Evolutionary conservation across 2,888 invertebrate genomes (phyloP), one percentile per base, ranked within the genome.

Genomic region (Megaustenia siamemsis): DNA sequence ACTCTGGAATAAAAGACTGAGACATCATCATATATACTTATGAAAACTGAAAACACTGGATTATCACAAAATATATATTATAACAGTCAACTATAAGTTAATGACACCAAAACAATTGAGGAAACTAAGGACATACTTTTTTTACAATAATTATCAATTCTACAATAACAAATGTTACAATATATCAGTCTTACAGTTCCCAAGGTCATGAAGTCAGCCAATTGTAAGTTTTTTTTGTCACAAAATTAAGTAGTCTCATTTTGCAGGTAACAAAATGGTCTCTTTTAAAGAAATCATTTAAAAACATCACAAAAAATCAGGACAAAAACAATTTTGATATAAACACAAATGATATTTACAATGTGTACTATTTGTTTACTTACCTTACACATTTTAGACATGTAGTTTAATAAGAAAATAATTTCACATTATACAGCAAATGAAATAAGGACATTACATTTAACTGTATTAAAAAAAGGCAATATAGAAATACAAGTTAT

Each of bases 181-280:
- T 63, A 2, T 63, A 32, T 63, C 28, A 60, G 60, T n/a, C 28
- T 12, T 60, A 60, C n/a, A 28, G 28, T 15, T 21, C 24, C 24
- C 56, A 60, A 21, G n/a, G 60, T 60, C 4, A 60, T 60, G n/a
- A 60, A 60, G 60, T n/a, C 2, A n/a, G 21, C n/a, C 60, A 60
- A 60, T 56, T 21, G 21, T 28, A 28, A 60, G 28, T 8, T 63
- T 15, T n/a, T n/a, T 32, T 32, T 63, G 63, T 63, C 63, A 32
- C 32, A 32, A 15, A 28, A 63, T 32, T 63, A 63, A 63, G 63
- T 63, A 63, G 60, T 40, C n/a, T 40, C 24, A 71, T n/a, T 71
- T n/a, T 71, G 43, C 71, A 43, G 71, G 43, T 43, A 71, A 71
- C 40, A 68, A 68, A 68, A 24, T 69, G 38, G 38, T 69, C 69